phyloP scores from a whole-genome alignment of 2,888 invertebrate species.

The Colletes collaris region DNA sequence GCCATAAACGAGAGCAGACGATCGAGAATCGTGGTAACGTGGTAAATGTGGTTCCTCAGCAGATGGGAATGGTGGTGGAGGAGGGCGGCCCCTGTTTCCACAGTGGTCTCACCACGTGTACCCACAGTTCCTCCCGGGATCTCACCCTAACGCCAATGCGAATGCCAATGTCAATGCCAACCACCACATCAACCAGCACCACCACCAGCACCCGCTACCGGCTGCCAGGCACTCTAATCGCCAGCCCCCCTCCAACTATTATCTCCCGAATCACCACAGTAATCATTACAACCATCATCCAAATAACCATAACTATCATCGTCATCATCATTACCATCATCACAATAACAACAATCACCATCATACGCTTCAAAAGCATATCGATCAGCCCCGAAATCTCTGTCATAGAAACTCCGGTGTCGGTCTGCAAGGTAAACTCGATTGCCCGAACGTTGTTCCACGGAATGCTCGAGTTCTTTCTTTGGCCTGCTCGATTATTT shows the following conservation, averaged over 20 bases:
- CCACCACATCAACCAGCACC: conserved; percentile 84
- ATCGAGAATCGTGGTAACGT: conserved; percentile 72
- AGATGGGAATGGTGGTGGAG: conserved; percentile 83
- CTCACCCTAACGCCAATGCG: conserved; percentile 89
- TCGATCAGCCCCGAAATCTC: conserved; percentile 83
- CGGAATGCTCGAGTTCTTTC: conserved; percentile 69
- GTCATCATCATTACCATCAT: conserved; percentile 86
- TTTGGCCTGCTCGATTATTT: conserved; percentile 44
- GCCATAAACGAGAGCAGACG: conserved; percentile 33
- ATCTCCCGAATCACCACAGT: conserved; percentile 84
- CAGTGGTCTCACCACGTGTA: conserved; percentile 98
- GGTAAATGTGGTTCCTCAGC: conserved; percentile 82
- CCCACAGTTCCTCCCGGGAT: conserved; percentile 96
- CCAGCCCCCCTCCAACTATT: conserved; percentile 83
- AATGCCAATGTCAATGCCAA: conserved; percentile 84
- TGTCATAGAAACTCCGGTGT: conserved; percentile 86
- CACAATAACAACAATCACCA: conserved; percentile 85
- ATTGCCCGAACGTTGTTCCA: conserved; percentile 68
- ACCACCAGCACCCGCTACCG: conserved; percentile 84
- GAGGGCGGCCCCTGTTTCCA: conserved; percentile 94
- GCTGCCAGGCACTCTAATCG: conserved; percentile 84
- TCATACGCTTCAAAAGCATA: conserved; percentile 85
- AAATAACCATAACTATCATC: conserved; percentile 86
- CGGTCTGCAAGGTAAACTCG: conserved; percentile 85
- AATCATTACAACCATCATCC: conserved; percentile 84